Conservation (phyloP, 1,140 invertebrate genomes). For the Nebria ingens region DNA sequence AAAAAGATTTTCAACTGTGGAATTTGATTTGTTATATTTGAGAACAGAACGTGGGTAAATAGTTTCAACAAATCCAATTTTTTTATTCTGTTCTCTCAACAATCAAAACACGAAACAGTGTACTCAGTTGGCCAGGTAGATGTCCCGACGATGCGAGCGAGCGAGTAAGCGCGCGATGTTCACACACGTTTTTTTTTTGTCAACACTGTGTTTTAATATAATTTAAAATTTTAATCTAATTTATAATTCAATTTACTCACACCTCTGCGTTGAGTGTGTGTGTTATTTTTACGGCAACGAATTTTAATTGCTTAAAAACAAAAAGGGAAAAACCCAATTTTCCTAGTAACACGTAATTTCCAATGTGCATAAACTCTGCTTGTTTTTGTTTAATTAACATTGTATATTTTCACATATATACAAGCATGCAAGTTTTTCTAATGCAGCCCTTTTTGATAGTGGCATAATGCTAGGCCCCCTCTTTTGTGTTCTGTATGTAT, state of each 20-base stretch:
- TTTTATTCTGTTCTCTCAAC: not conserved
- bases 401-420: slow-evolving; percentile 5
- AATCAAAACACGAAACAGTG: no score
- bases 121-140: no score
- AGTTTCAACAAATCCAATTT: not conserved
- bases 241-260: slow-evolving; percentile 6
- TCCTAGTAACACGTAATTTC: slow-evolving; percentile 6
- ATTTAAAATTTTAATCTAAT: slow-evolving; percentile 10
- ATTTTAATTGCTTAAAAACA: slow-evolving; percentile 10
- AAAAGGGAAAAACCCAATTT: slow-evolving; percentile 4
- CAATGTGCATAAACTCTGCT: slow-evolving; percentile 8
- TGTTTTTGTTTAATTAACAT: slow-evolving; percentile 8
- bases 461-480: not conserved
- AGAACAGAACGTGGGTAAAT: slow-evolving; percentile 3
- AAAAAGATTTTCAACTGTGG: no score
- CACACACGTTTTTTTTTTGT: no score
- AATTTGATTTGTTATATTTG: not conserved
- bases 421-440: slow-evolving; percentile 8
- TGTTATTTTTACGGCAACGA: slow-evolving; percentile 2
- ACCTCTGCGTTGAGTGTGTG: not conserved
- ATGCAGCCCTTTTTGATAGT: slow-evolving; percentile 8
- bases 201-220: slow-evolving; percentile 9
- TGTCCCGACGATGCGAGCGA: not conserved
- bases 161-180: no score
- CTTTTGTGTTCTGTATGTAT: no score